Conservation (phyloP, 1,140 invertebrate species). For the Hetaerina americana region DNA sequence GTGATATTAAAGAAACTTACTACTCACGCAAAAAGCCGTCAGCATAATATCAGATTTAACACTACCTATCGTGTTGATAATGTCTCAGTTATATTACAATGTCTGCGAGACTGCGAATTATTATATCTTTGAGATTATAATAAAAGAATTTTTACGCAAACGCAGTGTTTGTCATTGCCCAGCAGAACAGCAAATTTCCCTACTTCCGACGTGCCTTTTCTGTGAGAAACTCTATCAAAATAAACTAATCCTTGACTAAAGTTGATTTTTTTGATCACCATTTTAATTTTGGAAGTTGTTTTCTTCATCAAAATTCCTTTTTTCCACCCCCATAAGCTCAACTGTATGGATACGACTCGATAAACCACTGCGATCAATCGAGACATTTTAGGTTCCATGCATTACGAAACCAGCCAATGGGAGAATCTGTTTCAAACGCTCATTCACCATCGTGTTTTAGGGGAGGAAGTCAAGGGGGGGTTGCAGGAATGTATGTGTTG, state of each 20-base stretch:
- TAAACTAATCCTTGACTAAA: no score
- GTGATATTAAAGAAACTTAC: slow-evolving; percentile 1
- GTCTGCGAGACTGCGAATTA: neutral
- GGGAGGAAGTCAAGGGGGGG: neutral
- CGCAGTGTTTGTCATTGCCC: neutral
- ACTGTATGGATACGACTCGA: neutral
- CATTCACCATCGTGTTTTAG: neutral
- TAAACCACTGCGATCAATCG: neutral
- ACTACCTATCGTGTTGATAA: neutral
- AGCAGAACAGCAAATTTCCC: no score
- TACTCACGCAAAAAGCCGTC: neutral
- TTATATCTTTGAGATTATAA: neutral
- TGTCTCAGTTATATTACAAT: neutral
- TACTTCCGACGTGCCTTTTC: no score
- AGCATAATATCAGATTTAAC: neutral
- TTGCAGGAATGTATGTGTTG: neutral
- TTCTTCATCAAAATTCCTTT: neutral
- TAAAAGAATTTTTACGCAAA: neutral
- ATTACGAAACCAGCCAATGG: neutral
- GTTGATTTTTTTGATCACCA: neutral
- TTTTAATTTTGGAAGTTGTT: neutral
- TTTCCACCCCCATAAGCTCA: neutral
- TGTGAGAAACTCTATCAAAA: no score
- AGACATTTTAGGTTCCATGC: neutral
- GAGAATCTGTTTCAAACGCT: neutral